phyloP scores from a whole-genome alignment of 2,888 invertebrate species.

The Cephus sareptanus region DNA sequence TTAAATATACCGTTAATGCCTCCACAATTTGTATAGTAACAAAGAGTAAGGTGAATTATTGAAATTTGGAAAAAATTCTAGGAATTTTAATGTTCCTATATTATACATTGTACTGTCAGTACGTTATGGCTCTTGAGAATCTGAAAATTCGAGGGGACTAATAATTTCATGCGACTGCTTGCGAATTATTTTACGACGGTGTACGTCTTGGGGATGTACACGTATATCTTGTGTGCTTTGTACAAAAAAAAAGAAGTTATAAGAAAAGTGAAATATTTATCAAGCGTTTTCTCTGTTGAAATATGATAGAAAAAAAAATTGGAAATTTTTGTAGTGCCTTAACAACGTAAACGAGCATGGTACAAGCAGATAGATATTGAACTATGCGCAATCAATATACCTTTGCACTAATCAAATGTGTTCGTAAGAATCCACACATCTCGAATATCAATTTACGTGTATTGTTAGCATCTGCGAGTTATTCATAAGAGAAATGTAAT shows the following conservation, averaged over 20 bases:
- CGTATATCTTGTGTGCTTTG: background rate
- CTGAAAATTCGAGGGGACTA: background rate
- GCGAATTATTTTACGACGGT: background rate
- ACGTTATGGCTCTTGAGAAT: background rate
- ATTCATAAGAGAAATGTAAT: background rate
- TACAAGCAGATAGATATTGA: background rate
- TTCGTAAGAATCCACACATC: background rate
- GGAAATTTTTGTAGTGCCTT: background rate
- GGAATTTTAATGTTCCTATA: background rate
- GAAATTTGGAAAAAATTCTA: background rate
- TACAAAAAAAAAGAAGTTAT: background rate
- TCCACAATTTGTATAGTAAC: background rate
- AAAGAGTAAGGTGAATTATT: no score
- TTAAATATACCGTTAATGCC: background rate
- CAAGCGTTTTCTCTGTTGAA: background rate
- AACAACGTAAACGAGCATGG: background rate
- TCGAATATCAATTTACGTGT: background rate
- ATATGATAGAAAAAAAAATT: background rate
- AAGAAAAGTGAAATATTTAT: background rate
- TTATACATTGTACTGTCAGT: background rate
- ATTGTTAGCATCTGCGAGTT: background rate
- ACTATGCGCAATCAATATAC: background rate
- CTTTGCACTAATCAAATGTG: background rate
- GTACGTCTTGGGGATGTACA: background rate
- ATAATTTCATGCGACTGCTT: background rate